These are phyloP conservation scores for Zaprionus africanus DNA, from an alignment of 1,140 invertebrate genomes.

Conservation along the genomic window DNA sequence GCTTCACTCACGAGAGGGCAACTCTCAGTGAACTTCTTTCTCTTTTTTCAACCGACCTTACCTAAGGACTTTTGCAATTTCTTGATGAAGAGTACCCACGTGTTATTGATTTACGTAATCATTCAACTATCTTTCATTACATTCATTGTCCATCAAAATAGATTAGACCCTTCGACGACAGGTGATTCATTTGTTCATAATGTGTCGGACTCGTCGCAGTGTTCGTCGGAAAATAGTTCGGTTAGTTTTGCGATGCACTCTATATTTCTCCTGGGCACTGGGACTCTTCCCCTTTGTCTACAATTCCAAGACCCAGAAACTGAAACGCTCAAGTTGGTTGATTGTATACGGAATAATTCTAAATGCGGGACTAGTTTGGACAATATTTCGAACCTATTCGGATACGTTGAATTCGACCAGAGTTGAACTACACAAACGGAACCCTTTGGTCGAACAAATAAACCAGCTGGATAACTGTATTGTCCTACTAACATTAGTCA, in stretches of 20 bases:
- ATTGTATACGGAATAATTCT: constrained; percentile 49
- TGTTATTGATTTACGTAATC: constrained; percentile 12
- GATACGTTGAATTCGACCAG: constrained; percentile 8
- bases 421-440: constrained; percentile 27
- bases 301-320: constrained; percentile 14
- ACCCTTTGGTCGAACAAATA: constrained; percentile 35
- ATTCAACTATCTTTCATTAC: not conserved
- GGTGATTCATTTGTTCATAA: constrained; percentile 10
- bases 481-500: constrained; percentile 7
- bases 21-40: too few species aligned
- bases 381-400: constrained; percentile 1
- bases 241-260: constrained; percentile 26
- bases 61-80: not conserved
- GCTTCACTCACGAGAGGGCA: not conserved
- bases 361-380: constrained; percentile 12
- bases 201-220: constrained; percentile 34
- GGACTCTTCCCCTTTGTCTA: constrained; percentile 56
- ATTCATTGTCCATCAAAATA: not conserved
- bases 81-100: not conserved
- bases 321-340: constrained; percentile 50
- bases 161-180: not conserved
- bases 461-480: constrained; percentile 23
- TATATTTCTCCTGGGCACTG: constrained; percentile 48
- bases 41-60: too few species aligned
- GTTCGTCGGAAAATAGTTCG: constrained; percentile 26